phyloP scores from a whole-genome alignment of 2,113 vertebrate species.

The Campylomormyrus tamandua region DNA sequence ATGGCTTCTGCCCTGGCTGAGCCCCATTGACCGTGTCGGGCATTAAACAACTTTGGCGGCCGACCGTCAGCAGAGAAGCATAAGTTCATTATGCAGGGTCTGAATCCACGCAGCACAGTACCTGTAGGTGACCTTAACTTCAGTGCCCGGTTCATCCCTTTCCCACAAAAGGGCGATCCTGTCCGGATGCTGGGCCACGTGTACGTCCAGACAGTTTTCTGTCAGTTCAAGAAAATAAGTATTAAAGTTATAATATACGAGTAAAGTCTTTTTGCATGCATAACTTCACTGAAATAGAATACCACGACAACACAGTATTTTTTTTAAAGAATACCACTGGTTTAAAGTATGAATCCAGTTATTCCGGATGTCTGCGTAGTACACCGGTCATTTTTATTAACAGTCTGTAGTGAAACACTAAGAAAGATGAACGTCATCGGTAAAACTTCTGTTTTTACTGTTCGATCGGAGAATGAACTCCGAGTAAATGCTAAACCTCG shows the following conservation, averaged over 20 bases:
- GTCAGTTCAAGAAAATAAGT: constrained; percentile 37
- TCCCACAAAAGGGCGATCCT: constrained; percentile 90
- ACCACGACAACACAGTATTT: background rate
- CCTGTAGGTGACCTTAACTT: constrained; percentile 84
- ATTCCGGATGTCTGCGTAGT: background rate
- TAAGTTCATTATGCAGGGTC: background rate
- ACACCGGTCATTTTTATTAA: background rate
- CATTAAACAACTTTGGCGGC: background rate
- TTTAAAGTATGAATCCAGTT: background rate
- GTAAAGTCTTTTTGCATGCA: background rate
- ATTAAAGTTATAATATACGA: background rate
- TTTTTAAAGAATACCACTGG: background rate
- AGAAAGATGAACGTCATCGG: background rate
- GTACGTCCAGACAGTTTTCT: constrained; percentile 93
- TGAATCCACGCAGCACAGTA: constrained; percentile 35
- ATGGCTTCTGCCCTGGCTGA: background rate
- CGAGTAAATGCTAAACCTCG: constrained; percentile 33
- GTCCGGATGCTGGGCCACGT: constrained; percentile 69
- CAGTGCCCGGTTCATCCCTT: constrained; percentile 80
- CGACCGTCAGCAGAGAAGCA: background rate
- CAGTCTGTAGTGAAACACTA: background rate
- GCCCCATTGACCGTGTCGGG: background rate
- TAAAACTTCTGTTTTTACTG: background rate
- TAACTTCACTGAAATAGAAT: background rate
- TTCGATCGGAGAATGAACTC: background rate